phyloP scores from a whole-genome alignment of 2,888 invertebrate genomes.

The Agrotis puta region DNA sequence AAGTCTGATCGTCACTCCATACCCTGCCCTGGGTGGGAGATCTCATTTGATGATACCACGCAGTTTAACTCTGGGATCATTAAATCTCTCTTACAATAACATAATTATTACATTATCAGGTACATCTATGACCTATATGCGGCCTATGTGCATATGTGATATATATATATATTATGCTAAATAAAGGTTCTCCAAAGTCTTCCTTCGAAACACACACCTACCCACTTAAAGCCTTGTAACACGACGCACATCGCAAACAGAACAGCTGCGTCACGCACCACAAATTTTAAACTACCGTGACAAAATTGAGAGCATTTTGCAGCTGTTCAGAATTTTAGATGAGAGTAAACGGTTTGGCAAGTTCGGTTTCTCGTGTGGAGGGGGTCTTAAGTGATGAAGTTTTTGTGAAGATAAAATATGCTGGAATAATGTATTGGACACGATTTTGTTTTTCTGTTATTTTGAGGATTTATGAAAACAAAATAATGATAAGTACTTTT shows the following conservation, averaged over 20 bases:
- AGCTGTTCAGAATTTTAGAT: conserved; percentile 35
- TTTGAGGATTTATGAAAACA: too few relatives aligned
- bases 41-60: too few relatives aligned
- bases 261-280: conserved; percentile 28
- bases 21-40: too few relatives aligned
- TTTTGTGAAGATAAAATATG: conserved; percentile 11
- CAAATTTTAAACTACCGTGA: conserved; percentile 11
- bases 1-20: too few relatives aligned
- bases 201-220: neutral
- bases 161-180: too few relatives aligned
- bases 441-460: conserved; percentile 23
- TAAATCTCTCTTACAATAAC: too few relatives aligned
- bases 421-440: conserved; percentile 29
- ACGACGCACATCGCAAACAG: neutral
- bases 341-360: conserved; percentile 19
- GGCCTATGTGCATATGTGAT: too few relatives aligned
- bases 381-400: conserved; percentile 25
- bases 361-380: neutral
- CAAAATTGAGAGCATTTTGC: conserved; percentile 21
- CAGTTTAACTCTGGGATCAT: too few relatives aligned
- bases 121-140: too few relatives aligned
- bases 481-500: too few relatives aligned
- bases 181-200: too few relatives aligned
- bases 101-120: too few relatives aligned
- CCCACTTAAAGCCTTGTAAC: neutral